Evolutionary conservation across 2,113 vertebrate genomes (phyloP).

Genomic region (Daphoenositta chrysoptera): DNA sequence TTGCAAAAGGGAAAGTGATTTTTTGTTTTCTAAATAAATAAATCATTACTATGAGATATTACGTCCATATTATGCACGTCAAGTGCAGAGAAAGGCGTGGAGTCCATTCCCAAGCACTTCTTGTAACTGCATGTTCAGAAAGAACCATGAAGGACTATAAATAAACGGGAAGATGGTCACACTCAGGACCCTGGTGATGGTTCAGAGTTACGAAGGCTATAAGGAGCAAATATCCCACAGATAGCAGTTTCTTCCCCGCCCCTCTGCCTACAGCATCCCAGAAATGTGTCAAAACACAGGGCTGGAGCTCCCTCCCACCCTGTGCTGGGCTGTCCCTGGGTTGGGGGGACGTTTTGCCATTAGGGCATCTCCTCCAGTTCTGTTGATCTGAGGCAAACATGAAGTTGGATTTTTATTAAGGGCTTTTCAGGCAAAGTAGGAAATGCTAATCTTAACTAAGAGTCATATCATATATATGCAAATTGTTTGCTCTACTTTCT

Average conservation of each 20-base stretch:
- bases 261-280: neutral
- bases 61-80: rapidly evolving
- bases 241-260: neutral
- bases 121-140: neutral
- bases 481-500: conserved; percentile 66
- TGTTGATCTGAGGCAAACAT: neutral
- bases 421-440: conserved; percentile 12
- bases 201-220: neutral
- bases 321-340: neutral
- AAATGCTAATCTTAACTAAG: conserved; percentile 60
- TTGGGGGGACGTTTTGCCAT: neutral
- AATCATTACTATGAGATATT: neutral
- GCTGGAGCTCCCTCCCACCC: neutral
- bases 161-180: neutral
- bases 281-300: rapidly evolving
- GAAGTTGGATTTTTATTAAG: conserved; percentile 10
- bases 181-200: neutral
- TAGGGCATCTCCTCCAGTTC: neutral
- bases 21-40: neutral
- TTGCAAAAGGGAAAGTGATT: neutral
- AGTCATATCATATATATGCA: conserved; percentile 59
- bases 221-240: neutral
- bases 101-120: neutral
- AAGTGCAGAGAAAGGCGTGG: rapidly evolving
- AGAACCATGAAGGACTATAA: neutral